Conservation (phyloP, 2,888 invertebrate species). For the Lottia gigantea region DNA sequence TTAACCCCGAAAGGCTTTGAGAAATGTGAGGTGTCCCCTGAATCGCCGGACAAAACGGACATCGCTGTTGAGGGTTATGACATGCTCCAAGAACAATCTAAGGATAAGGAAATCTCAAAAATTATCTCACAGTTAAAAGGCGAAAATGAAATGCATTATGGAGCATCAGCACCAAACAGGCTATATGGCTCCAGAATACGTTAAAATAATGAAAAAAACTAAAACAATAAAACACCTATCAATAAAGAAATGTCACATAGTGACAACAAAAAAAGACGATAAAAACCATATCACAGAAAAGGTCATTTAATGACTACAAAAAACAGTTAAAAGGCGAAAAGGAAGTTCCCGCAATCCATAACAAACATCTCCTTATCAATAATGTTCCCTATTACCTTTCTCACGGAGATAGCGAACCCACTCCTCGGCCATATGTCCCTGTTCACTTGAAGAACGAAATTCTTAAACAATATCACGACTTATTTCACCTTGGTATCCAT, state of each 20-base stretch:
- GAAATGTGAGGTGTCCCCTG: background rate
- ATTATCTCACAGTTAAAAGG: background rate
- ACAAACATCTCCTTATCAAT: background rate
- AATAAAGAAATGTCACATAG: no score
- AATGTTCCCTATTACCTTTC: background rate
- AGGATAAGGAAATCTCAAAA: background rate
- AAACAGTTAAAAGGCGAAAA: background rate
- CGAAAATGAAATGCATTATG: no score
- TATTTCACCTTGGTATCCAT: background rate
- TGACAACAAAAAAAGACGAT: no score
- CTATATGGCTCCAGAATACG: no score
- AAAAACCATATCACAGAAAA: no score
- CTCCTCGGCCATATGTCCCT: background rate
- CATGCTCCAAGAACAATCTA: constrained; percentile 1
- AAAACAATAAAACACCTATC: no score
- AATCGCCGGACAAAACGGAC: background rate
- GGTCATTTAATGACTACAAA: no score
- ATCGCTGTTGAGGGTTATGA: background rate
- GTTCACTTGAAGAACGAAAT: background rate
- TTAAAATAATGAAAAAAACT: no score
- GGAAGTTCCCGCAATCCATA: background rate
- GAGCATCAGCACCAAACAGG: no score
- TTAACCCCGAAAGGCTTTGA: background rate
- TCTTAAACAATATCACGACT: background rate
- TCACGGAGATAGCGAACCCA: background rate